These are phyloP conservation scores for Brachionus calyciflorus DNA, from an alignment of 1,140 invertebrate genomes.

Conservation along the genomic window DNA sequence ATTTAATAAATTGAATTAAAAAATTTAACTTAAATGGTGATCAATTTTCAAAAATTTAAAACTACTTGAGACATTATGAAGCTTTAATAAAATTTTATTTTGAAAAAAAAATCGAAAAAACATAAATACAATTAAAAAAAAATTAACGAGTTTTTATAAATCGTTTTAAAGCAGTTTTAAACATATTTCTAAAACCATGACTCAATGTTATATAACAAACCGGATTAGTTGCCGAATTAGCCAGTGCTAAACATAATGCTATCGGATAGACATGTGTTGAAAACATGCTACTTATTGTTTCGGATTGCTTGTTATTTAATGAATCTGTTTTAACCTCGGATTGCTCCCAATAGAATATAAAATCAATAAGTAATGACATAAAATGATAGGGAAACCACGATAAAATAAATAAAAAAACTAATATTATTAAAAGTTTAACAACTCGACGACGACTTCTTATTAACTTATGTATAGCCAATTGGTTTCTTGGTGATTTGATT, in stretches of 20 bases:
- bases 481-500: constrained; percentile 10
- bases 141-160: constrained; percentile 14
- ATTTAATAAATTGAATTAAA: too few relatives aligned
- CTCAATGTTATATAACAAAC: constrained; percentile 37
- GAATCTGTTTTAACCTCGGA: not conserved
- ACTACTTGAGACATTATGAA: not conserved
- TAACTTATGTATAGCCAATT: constrained; percentile 21
- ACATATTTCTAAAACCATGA: constrained; percentile 45
- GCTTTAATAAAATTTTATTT: not conserved
- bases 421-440: constrained; percentile 37
- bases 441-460: constrained; percentile 45
- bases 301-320: not conserved
- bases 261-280: constrained; percentile 28
- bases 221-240: constrained; percentile 42
- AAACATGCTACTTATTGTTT: constrained; percentile 23
- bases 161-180: constrained; percentile 32
- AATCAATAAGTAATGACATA: constrained; percentile 36
- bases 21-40: too few relatives aligned
- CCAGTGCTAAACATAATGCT: constrained; percentile 1
- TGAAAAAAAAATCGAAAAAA: constrained; percentile 15
- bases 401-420: constrained; percentile 30
- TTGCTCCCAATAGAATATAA: constrained; percentile 39
- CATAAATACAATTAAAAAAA: not conserved
- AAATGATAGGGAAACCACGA: constrained; percentile 39
- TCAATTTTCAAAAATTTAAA: not conserved